These are phyloP conservation scores for Hypolimnas misippus DNA, from an alignment of 2,888 invertebrate species.

Conservation along the genomic window DNA sequence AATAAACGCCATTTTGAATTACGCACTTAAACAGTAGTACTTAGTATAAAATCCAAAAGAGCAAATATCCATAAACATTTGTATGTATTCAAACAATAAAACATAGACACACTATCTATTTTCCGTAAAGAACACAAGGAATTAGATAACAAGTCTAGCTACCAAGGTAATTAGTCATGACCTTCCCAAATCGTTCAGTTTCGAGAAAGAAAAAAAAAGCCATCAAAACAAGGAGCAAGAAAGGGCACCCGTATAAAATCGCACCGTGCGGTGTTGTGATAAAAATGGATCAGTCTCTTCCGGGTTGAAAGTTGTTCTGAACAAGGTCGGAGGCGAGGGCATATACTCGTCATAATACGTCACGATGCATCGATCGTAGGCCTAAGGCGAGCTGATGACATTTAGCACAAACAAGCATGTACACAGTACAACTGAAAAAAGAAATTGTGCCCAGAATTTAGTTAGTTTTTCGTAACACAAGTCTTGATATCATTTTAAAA, in stretches of 20 bases:
- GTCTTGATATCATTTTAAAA: not conserved
- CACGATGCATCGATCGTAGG: constrained; percentile 24
- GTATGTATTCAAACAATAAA: too few species aligned
- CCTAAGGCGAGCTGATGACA: not conserved
- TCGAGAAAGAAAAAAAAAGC: constrained; percentile 29
- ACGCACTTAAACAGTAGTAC: too few species aligned
- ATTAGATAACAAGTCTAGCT: constrained; percentile 1
- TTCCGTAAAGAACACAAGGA: not conserved
- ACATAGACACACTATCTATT: not conserved
- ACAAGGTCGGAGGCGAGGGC: constrained; percentile 69
- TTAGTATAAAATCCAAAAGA: too few species aligned
- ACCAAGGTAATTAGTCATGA: constrained; percentile 10
- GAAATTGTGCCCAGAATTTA: not conserved
- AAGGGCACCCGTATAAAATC: constrained; percentile 58
- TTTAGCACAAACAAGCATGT: not conserved
- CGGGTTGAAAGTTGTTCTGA: constrained; percentile 77
- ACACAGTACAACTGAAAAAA: too few species aligned
- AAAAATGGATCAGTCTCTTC: constrained; percentile 60
- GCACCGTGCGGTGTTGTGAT: constrained; percentile 42
- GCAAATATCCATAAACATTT: too few species aligned
- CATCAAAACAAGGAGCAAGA: constrained; percentile 47
- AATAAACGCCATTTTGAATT: too few species aligned
- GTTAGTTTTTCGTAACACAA: not conserved
- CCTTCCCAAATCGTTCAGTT: constrained; percentile 20
- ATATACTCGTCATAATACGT: constrained; percentile 54